These are phyloP conservation scores for Tethea ocularis DNA, from an alignment of 2,888 invertebrate species.

Conservation along the genomic window DNA sequence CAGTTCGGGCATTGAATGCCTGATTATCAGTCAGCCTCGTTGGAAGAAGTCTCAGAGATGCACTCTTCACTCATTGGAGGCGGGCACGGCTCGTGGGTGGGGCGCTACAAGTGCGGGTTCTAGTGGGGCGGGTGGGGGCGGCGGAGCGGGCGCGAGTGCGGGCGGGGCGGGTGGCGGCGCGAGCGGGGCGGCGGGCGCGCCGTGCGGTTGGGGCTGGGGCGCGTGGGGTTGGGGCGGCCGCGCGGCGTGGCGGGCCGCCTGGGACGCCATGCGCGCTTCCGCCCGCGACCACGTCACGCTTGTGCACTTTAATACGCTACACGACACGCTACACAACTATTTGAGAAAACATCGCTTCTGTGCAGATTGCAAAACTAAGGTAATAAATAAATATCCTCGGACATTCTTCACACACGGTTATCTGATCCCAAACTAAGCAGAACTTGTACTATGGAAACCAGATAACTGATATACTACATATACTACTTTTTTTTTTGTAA, in stretches of 20 bases:
- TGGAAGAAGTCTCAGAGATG: constrained; percentile 96
- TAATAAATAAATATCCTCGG: too few relatives aligned
- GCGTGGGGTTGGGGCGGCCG: constrained; percentile 86
- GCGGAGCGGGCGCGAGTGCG: constrained; percentile 81
- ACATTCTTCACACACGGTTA: too few relatives aligned
- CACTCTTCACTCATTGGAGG: constrained; percentile 94
- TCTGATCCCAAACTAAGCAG: too few relatives aligned
- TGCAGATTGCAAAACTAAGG: constrained; percentile 96
- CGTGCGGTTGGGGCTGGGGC: constrained; percentile 90
- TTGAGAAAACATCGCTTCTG: constrained; percentile 97
- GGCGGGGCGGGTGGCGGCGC: constrained; percentile 88
- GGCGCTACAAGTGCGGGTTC: constrained; percentile 33
- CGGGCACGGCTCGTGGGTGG: constrained; percentile 90
- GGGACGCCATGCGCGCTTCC: constrained; percentile 92
- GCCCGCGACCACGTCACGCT: constrained; percentile 94
- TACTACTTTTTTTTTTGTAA: too few relatives aligned
- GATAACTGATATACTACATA: too few relatives aligned
- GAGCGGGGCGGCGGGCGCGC: constrained; percentile 87
- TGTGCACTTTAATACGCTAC: constrained; percentile 92
- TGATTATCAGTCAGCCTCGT: constrained; percentile 91
- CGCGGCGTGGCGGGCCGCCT: constrained; percentile 91
- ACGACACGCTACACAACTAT: constrained; percentile 94
- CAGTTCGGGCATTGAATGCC: constrained; percentile 89
- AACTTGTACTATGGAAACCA: too few relatives aligned
- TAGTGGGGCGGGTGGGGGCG: constrained; percentile 83